Base-by-base conservation (phyloP, 2,797 vertebrate genomes). In the Meda fulgida region DNA sequence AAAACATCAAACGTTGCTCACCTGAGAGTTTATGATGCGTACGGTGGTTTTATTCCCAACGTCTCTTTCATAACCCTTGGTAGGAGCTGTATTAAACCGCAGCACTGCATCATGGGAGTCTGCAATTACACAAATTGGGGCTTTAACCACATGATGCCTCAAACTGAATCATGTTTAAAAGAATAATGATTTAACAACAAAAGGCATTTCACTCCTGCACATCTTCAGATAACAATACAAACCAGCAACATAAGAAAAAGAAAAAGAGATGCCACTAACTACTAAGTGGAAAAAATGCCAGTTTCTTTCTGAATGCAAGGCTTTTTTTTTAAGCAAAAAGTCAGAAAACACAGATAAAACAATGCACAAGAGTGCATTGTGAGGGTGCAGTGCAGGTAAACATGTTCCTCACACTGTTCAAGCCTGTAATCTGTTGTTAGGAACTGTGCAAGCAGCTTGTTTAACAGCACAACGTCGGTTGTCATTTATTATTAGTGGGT, bases 1-100 rank as follows among this genome's bases (percentile, higher is more conserved):
- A 51, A 77, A 34, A 70, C 7, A 40, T 67, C 16, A 78, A 53
- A 66, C 23, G 18, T n/a, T 5, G 3, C 95, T 95, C 94, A 98
- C 98, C 97, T 99, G 98, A 9, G 98, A 99, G 89, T 99, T 99
- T 91, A 99, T 97, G 92, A 99, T 97, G 85, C 98, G 96, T 78
- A 99, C 91, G 0, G 97, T 99, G 84, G 98, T 99, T 95, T 98
- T 99, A 91, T 95, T 98, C 69, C 98, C 98, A 87, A 99, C 98
- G 65, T 99, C 98, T 89, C 94, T 95, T 92, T 99, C 97, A 69
- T 97, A 99, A 79, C 97, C 97, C 71, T 92, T 94, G 1, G 98
- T 99, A 21, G 98, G 98, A 14, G 98, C 98, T 8, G 98, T 95
- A 70, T 99, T 99, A 95, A 99, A 99, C 83, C 98, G 95, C 86